Conservation (phyloP, 2,888 invertebrate species). For the Auanema freiburgensis region DNA sequence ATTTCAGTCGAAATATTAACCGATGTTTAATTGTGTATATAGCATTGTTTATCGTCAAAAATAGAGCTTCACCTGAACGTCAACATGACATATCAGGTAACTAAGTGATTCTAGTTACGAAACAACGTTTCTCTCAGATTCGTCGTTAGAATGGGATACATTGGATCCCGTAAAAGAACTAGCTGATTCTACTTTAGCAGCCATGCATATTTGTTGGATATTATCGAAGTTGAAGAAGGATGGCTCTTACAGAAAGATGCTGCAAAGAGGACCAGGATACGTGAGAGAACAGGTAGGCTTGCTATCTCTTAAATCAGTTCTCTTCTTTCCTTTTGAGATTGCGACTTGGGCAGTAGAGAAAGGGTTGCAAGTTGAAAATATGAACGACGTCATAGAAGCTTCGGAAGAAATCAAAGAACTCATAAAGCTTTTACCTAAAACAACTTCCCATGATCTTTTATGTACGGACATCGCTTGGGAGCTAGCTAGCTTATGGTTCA, state of each 20-base stretch:
- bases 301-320: neutral
- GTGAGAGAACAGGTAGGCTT: slow-evolving; percentile 16
- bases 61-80: too few species aligned
- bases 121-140: neutral
- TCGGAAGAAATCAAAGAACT: neutral
- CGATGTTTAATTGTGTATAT: too few species aligned
- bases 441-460: slow-evolving; percentile 1
- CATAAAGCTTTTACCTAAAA: slow-evolving; percentile 10
- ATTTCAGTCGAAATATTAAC: too few species aligned
- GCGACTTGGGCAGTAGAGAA: slow-evolving; percentile 18
- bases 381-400: neutral
- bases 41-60: too few species aligned
- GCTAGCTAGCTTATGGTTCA: slow-evolving; percentile 38
- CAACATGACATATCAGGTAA: too few species aligned
- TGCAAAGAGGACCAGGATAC: slow-evolving; percentile 13
- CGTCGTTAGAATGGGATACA: slow-evolving; percentile 12
- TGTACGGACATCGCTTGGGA: slow-evolving; percentile 53
- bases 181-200: slow-evolving; percentile 9
- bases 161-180: slow-evolving; percentile 16
- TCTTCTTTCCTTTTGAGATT: slow-evolving; percentile 7
- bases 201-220: slow-evolving; percentile 11
- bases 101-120: too few species aligned
- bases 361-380: neutral
- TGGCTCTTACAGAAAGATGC: slow-evolving; percentile 2
- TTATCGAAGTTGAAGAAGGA: neutral